Evolutionary conservation across 2,888 invertebrate genomes (phyloP).

Genomic region (Phyllotreta striolata): DNA sequence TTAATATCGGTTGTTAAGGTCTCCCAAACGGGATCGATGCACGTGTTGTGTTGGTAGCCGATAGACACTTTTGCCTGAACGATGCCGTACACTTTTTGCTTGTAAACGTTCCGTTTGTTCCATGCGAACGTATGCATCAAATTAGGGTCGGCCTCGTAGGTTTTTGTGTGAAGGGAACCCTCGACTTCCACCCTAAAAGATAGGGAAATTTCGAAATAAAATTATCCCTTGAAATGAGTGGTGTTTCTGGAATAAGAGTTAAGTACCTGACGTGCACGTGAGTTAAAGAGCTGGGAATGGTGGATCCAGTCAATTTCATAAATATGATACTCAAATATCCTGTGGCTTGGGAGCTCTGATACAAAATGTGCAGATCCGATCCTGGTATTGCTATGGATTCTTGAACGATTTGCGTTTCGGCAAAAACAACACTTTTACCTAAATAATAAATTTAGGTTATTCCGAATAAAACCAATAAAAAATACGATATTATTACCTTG

Average conservation of each 20-base stretch:
- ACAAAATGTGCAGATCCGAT: slow-evolving; percentile 91
- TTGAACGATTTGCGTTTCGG: slow-evolving; percentile 96
- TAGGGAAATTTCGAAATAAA: background rate
- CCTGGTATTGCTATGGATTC: slow-evolving; percentile 95
- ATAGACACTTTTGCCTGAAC: slow-evolving; percentile 84
- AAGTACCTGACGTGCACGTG: slow-evolving; percentile 82
- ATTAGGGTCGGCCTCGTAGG: slow-evolving; percentile 96
- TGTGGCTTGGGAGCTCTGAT: slow-evolving; percentile 93
- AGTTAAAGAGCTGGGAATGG: slow-evolving; percentile 81
- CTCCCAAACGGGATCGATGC: slow-evolving; percentile 91
- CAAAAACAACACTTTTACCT: slow-evolving; percentile 81
- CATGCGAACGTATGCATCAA: slow-evolving; percentile 96
- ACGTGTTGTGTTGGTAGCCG: slow-evolving; percentile 93
- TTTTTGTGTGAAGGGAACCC: slow-evolving; percentile 89
- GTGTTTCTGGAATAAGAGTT: background rate
- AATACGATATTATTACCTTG: slow-evolving; percentile 71
- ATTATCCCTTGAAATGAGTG: no score
- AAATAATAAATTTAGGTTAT: no score
- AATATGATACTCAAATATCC: slow-evolving; percentile 94
- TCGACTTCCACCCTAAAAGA: slow-evolving; percentile 70
- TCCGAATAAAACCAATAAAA: background rate
- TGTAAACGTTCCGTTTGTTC: slow-evolving; percentile 97
- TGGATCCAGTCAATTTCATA: slow-evolving; percentile 83
- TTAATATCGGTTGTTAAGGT: slow-evolving; percentile 92
- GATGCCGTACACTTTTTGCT: slow-evolving; percentile 92